Evolutionary conservation across 1,140 invertebrate genomes (phyloP).

Genomic region (Temnothorax nylanderi): DNA sequence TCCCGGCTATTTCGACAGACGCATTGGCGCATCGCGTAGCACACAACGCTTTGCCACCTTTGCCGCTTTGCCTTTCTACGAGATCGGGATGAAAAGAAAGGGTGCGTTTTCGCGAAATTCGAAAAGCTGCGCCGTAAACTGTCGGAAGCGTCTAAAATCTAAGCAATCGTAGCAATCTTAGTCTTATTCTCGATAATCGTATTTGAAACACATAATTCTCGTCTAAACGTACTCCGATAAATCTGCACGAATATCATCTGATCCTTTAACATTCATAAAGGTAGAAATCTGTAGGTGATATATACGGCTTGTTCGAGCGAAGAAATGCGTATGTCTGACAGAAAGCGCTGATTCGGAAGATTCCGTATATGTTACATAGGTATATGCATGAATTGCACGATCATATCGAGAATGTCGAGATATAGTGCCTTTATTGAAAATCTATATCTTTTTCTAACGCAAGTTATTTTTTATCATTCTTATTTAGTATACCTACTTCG

Average conservation of each 20-base stretch:
- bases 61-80: not conserved
- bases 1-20: not conserved
- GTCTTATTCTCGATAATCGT: slow-evolving; percentile 28
- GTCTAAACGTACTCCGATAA: slow-evolving; percentile 21
- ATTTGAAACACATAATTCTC: slow-evolving; percentile 43
- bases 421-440: not conserved
- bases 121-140: not conserved
- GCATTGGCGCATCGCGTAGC: not conserved
- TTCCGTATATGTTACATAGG: not conserved
- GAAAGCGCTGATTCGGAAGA: slow-evolving; percentile 4
- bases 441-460: not conserved
- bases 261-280: slow-evolving; percentile 56
- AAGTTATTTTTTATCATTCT: not conserved
- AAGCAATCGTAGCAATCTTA: slow-evolving; percentile 38
- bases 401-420: not conserved
- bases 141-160: slow-evolving; percentile 32
- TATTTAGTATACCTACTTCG: not conserved
- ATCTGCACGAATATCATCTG: slow-evolving; percentile 25
- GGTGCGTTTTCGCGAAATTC: not conserved
- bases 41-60: not conserved
- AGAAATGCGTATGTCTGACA: not conserved
- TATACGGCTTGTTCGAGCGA: slow-evolving; percentile 1
- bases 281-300: slow-evolving; percentile 50
- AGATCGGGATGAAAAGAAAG: not conserved
- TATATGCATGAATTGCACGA: not conserved